Percentiles rank a stretch among this genome's conserved stretches.
These are phyloP conservation scores for Galeopsomyia nigrocyanea DNA, from an alignment of 2,888 invertebrate species.

Conservation along the genomic window DNA sequence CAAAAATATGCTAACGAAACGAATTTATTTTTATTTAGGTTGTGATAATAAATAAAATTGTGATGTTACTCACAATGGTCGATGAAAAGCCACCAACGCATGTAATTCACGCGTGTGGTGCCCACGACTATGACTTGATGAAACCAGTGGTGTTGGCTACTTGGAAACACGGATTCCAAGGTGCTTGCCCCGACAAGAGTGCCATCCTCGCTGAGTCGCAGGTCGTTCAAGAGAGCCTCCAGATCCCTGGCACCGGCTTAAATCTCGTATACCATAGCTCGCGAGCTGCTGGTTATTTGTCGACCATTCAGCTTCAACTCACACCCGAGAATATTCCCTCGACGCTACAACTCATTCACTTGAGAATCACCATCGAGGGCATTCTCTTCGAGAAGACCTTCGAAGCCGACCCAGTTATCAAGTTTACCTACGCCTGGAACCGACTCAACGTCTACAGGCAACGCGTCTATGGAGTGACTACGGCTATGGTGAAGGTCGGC, in stretches of 20 bases:
- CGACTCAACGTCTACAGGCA: conserved; percentile 95
- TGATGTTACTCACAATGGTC: conserved; percentile 85
- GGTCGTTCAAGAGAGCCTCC: conserved; percentile 94
- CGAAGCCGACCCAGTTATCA: conserved; percentile 96
- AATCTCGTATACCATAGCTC: conserved; percentile 97
- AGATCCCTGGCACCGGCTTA: conserved; percentile 94
- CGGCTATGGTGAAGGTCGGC: conserved; percentile 94
- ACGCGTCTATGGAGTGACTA: conserved; percentile 96
- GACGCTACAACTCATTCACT: conserved; percentile 87
- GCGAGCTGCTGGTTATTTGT: conserved; percentile 91
- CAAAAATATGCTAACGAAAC: background rate
- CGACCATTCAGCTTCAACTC: conserved; percentile 91
- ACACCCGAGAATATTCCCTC: conserved; percentile 88
- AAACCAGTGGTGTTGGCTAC: conserved; percentile 93
- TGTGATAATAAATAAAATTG: conserved; percentile 90
- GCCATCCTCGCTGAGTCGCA: conserved; percentile 92
- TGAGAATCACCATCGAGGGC: conserved; percentile 94
- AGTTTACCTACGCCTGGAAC: conserved; percentile 98
- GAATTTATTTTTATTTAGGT: conserved; percentile 72
- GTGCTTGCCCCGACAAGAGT: conserved; percentile 93
- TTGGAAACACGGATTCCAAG: conserved; percentile 96
- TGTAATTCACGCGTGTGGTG: conserved; percentile 84
- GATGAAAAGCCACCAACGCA: conserved; percentile 81
- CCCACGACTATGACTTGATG: conserved; percentile 93
- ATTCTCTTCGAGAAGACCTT: conserved; percentile 93